Conservation (phyloP, 1,140 invertebrate species). For the Triops longicaudatus region DNA sequence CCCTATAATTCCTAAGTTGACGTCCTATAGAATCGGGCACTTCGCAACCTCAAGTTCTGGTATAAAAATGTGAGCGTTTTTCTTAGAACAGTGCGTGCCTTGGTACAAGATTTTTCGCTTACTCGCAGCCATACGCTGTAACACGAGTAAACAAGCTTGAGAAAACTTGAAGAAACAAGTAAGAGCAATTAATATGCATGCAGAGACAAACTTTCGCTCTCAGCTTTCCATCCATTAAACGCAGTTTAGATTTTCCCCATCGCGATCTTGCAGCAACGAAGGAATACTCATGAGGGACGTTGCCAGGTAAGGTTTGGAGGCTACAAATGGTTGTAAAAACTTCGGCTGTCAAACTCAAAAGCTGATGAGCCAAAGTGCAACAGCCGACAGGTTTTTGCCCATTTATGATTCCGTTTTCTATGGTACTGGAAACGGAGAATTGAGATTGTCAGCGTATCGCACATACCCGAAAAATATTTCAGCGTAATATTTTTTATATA, state of each 20-base stretch:
- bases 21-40: neutral
- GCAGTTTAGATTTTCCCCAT: neutral
- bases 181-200: conserved; percentile 15
- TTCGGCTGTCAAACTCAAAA: no score
- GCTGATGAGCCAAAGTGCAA: no score
- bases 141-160: neutral
- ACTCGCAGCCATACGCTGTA: neutral
- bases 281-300: neutral
- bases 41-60: neutral
- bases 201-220: conserved; percentile 13
- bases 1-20: no score
- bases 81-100: neutral
- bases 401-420: no score
- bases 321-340: neutral
- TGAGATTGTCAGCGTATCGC: no score
- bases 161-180: neutral
- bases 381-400: no score
- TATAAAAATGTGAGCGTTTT: neutral
- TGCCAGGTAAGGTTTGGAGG: neutral
- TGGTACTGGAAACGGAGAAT: no score
- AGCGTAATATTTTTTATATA: no score
- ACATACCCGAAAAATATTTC: no score
- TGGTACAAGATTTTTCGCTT: neutral
- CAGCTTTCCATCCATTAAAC: neutral
- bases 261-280: neutral